Percentiles rank a stretch among this genome's conserved stretches.
phyloP scores from a whole-genome alignment of 2,888 invertebrate species.

The Pseudeuparius sepicola region DNA sequence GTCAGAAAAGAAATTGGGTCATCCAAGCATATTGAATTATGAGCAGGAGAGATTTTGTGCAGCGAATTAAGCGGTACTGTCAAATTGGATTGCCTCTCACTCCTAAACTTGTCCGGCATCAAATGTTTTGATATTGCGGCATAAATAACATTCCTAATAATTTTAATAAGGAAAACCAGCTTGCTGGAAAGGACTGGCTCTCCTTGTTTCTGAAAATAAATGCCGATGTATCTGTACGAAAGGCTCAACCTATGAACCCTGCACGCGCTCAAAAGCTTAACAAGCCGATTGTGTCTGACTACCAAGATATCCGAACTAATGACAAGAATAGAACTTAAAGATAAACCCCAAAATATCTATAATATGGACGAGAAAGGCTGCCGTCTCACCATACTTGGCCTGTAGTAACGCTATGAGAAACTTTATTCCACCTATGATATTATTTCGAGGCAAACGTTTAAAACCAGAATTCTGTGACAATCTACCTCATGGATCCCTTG shows the following conservation, averaged over 20 bases:
- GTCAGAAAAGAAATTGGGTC: conserved; percentile 11
- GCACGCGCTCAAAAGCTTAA: conserved; percentile 24
- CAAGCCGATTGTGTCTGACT: conserved; percentile 22
- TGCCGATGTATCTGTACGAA: conserved; percentile 20
- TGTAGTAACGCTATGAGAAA: conserved; percentile 29
- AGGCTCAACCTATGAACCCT: conserved; percentile 25
- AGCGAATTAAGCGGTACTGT: conserved; percentile 12
- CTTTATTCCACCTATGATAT: conserved; percentile 27
- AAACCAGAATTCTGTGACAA: conserved; percentile 22
- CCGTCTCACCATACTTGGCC: conserved; percentile 25
- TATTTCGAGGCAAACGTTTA: conserved; percentile 25
- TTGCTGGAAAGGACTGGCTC: conserved; percentile 9
- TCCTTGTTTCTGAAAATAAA: conserved; percentile 8
- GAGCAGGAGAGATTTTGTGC: conserved; percentile 12
- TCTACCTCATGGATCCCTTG: conserved; percentile 23
- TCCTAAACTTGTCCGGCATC: conserved; percentile 13
- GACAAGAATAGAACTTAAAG: no score
- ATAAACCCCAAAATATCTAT: conserved; percentile 24
- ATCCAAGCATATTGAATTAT: conserved; percentile 14
- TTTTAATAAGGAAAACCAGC: conserved; percentile 10
- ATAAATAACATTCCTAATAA: conserved; percentile 8
- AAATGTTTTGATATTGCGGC: conserved; percentile 13
- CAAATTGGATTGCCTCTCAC: conserved; percentile 9
- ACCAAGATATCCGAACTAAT: conserved; percentile 20
- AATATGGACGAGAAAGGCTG: conserved; percentile 28